Base-by-base conservation (phyloP, 1,140 invertebrate genomes). In the Tetramorium parvispinum region DNA sequence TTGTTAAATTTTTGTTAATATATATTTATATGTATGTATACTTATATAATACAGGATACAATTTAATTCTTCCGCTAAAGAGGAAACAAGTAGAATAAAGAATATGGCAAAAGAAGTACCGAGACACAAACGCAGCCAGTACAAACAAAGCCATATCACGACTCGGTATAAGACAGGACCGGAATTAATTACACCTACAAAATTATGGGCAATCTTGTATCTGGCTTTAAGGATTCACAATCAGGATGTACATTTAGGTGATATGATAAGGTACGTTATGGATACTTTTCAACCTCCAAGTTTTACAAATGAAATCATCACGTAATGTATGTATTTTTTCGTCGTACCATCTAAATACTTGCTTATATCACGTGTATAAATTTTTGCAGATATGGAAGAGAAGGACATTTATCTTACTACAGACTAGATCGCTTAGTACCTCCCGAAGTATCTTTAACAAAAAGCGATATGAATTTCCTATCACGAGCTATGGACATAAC, bases 361-460 rank as follows among this genome's bases (percentile, higher is more conserved):
- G 46, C 24, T 71, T 8, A 57, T 16, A 55, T 61, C 32, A 1
- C 10, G 46, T 46, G 2, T 27, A 57, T 66, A 6, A 10, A 16
- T 73, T 88, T 86, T 82, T 85, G 3, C 59, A 95, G 95, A 55
- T 95, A 96, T 88, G 95, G 95, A 10, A 94, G 95, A 87, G 97
- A 97, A 93, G 96, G 96, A 16, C 96, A 96, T 90, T 89, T 97
- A 32, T 96, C 96, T 61, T 96, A 94, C 55, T 95, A 96, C 3
- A 93, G 93, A 91, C 93, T 96, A 66, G 93, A 95, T 27, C 95
- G 95, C 86, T 95, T 97, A 66, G 93, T 97, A 85, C 96, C 96
- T 4, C 93, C 96, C 76, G 95, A 95, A 89, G 91, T 96, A 61
- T 87, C 16, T 81, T 91, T 92, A 37, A 91, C 83, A 49, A 93